Evolutionary conservation across 92 coral and sea anemone species (phyloP), one percentile per base, ranked within the genome.

Genomic region (Umimayanthus kanabou): DNA sequence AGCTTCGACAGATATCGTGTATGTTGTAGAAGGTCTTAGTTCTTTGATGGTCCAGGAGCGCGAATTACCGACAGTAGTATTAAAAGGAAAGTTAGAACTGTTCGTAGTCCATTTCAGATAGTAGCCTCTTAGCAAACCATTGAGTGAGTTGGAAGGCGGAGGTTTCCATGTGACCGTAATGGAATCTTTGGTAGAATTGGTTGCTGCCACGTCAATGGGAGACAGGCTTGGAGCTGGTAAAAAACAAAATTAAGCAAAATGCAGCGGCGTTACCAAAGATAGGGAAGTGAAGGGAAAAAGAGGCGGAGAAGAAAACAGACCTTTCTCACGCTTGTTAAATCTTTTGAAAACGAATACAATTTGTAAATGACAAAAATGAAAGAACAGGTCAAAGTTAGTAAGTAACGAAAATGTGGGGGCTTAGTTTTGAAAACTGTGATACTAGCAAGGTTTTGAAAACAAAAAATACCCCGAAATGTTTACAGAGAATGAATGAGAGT

Each of bases 201-300:
- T 23, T n/a, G 73, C 65, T 42, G 39, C 11, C 25, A 43, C 16
- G 40, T 43, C 53, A 49, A 43, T n/a, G 5, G 86, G 86, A 42
- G 86, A 42, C 77, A 26, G 15, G 33, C 76, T 67, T 42, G 86
- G 86, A 82, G 76, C 86, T 82, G 53, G n/a, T 1, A 22, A 82
- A 16, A 37, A 23, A 16, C 0, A 43, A 39, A 39, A 39, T 22
- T 3, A 8, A 50, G 9, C 18, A 13, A 5, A 30, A 22, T 16
- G 14, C 39, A 3, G 40, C 22, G 10, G 30, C 5, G 50, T 22
- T 22, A 58, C 23, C 2, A 9, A 40, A 16, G 3, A 6, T 6
- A 50, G 57, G 1, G 7, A 16, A 3, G 29, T 20, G 29, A 42
- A 6, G 29, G 26, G 23, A 61, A 61, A 61, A 61, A 20, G 69